phyloP scores from a whole-genome alignment of 2,888 invertebrate species.

The Phengaris arion region DNA sequence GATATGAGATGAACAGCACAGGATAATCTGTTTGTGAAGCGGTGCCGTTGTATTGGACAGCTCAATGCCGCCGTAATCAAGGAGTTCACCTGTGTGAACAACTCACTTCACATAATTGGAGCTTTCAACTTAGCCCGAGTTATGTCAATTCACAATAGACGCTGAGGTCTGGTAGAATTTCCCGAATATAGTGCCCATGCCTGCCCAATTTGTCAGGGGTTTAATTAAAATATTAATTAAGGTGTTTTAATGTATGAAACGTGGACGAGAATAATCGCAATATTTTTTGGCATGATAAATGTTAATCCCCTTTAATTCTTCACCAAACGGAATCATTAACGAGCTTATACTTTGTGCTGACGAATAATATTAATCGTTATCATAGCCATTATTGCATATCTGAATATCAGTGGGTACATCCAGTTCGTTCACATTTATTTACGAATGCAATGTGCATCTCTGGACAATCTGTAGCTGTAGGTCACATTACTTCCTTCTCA shows the following conservation, averaged over 20 bases:
- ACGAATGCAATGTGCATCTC: background rate
- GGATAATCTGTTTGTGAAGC: constrained; percentile 69
- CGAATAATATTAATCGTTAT: background rate
- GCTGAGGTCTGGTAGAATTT: constrained; percentile 73
- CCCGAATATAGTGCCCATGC: constrained; percentile 69
- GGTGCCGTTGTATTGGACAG: constrained; percentile 73
- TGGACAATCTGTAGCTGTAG: constrained; percentile 1
- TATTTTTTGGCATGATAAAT: constrained; percentile 7
- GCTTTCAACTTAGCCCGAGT: constrained; percentile 72
- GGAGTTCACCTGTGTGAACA: constrained; percentile 78
- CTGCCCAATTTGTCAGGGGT: constrained; percentile 65
- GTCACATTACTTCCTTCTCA: constrained; percentile 26
- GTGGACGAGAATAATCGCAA: background rate
- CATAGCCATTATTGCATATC: background rate
- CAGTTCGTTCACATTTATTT: background rate
- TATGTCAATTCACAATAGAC: constrained; percentile 65
- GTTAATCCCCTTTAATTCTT: background rate
- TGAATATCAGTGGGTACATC: background rate
- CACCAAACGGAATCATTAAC: background rate
- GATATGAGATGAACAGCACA: constrained; percentile 15
- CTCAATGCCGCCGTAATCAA: constrained; percentile 75
- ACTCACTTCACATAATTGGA: constrained; percentile 75
- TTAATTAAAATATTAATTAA: constrained; percentile 61
- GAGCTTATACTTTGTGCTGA: background rate
- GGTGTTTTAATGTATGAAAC: background rate